These are phyloP conservation scores for Cercopithecus mitis DNA, from an alignment of 2,797 vertebrate species.

Conservation along the genomic window DNA sequence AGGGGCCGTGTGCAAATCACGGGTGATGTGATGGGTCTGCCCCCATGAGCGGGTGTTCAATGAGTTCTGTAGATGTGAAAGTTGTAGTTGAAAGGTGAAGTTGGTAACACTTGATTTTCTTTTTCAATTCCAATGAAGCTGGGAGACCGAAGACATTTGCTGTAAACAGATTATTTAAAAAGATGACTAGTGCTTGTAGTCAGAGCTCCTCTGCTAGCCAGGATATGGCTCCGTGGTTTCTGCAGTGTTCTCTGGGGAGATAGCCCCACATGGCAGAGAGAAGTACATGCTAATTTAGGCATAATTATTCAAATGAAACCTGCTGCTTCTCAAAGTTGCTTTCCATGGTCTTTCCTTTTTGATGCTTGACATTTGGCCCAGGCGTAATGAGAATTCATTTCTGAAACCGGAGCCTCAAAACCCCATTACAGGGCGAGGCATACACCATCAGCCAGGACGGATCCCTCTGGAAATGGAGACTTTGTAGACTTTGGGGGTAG, in stretches of 20 bases:
- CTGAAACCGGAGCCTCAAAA: neutral
- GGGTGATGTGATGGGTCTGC: no score
- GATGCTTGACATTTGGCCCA: slow-evolving; percentile 19
- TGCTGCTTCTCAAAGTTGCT: neutral
- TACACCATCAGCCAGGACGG: neutral
- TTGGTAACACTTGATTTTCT: neutral
- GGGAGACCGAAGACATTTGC: neutral
- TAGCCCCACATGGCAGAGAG: neutral
- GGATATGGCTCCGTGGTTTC: neutral
- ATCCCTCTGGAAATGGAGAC: neutral
- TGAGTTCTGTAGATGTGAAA: neutral
- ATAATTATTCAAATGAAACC: neutral
- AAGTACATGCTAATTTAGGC: neutral
- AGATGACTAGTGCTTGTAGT: neutral
- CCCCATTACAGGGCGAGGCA: neutral
- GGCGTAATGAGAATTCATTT: neutral
- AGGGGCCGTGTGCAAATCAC: neutral
- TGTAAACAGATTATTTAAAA: neutral
- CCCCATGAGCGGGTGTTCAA: neutral
- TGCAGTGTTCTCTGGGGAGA: neutral
- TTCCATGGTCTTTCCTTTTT: neutral
- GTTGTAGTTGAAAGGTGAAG: neutral
- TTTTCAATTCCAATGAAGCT: neutral
- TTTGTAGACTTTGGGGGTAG: no score
- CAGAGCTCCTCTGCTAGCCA: neutral